Percentiles rank a stretch among this genome's conserved stretches.
Conservation (phyloP, 2,113 vertebrate genomes). For the Lipotes vexillifer region DNA sequence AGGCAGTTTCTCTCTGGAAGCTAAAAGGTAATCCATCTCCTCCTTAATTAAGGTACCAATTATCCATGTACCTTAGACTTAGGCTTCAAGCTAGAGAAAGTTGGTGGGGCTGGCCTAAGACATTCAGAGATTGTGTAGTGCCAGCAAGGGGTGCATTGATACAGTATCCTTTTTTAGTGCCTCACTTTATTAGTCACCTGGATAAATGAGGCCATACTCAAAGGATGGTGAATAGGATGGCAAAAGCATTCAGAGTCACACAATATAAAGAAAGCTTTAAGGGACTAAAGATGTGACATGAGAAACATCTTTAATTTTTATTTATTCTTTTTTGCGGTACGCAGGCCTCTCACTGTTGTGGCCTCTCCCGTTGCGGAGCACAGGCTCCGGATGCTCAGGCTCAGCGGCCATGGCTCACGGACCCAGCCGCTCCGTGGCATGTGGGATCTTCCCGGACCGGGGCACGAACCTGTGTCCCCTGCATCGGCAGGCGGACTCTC, state of each 20-base stretch:
- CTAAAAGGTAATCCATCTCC: not conserved
- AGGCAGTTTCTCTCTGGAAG: not conserved
- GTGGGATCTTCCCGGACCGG: no score
- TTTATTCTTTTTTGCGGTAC: no score
- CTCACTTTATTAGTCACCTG: not conserved
- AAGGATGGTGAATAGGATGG: not conserved
- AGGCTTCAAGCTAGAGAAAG: not conserved
- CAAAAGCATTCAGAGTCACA: not conserved
- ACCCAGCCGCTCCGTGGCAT: rapidly evolving
- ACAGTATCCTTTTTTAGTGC: not conserved
- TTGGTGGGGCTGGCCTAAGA: not conserved
- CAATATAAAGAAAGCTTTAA: not conserved
- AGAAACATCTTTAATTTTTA: not conserved
- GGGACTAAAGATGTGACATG: not conserved
- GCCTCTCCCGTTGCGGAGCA: no score
- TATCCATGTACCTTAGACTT: not conserved
- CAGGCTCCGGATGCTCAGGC: no score
- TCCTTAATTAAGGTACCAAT: not conserved
- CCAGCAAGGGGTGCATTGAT: no score
- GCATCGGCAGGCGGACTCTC: no score
- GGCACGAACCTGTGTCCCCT: no score
- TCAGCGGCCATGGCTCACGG: no score
- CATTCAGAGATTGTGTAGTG: not conserved
- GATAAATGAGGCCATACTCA: not conserved
- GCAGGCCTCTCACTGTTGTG: no score